Percentiles rank a stretch among this genome's conserved stretches.
Conservation (phyloP, 35 echinoderm and acorn worm species). For the Hemicentrotus pulcherrimus region DNA sequence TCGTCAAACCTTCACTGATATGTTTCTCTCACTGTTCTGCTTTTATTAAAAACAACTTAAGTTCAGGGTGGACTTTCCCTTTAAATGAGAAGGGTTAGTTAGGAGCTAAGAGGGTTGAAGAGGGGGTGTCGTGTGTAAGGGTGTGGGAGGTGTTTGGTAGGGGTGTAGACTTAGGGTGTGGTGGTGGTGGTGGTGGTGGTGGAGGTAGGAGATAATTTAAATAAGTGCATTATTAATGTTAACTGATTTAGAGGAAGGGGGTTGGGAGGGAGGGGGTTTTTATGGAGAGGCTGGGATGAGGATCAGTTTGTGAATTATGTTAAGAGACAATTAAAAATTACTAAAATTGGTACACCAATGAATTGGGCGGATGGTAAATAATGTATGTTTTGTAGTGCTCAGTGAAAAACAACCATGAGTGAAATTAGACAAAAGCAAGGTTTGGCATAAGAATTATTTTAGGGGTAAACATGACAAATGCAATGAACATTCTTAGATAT, state of each 20-base stretch:
- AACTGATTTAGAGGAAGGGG: too few relatives aligned
- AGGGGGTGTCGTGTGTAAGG: background rate
- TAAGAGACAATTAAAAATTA: background rate
- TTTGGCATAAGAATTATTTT: too few relatives aligned
- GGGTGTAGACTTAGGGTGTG: background rate
- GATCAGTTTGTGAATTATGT: background rate
- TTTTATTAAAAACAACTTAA: too few relatives aligned
- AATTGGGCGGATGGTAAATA: background rate
- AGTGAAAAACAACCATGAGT: too few relatives aligned
- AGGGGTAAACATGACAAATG: background rate
- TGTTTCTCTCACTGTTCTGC: too few relatives aligned
- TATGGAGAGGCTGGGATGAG: background rate
- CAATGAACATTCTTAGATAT: background rate
- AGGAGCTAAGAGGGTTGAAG: background rate
- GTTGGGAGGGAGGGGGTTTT: background rate
- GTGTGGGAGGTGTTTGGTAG: background rate
- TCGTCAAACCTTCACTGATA: too few relatives aligned
- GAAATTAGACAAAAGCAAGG: too few relatives aligned
- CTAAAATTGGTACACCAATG: background rate
- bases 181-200: too few relatives aligned
- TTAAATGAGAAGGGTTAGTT: background rate
- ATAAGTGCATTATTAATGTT: too few relatives aligned
- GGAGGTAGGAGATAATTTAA: too few relatives aligned
- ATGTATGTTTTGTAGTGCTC: too few relatives aligned
- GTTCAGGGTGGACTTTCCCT: too few relatives aligned